Percentiles rank a stretch among this genome's conserved stretches.
phyloP scores from a whole-genome alignment of 2,888 invertebrate genomes.

The Elmis aenea region DNA sequence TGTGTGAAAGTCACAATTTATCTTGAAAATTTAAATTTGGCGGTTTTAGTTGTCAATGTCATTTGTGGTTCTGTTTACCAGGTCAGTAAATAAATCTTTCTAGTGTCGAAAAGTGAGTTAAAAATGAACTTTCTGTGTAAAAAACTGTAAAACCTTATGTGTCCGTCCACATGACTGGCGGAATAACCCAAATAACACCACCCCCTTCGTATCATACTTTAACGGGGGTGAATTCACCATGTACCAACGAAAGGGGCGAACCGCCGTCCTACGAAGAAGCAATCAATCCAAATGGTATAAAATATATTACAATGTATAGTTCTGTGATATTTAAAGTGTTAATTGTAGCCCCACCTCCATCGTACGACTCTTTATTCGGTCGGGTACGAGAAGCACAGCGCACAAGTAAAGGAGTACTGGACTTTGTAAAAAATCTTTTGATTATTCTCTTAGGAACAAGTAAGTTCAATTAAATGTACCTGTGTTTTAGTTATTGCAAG shows the following conservation, averaged over 20 bases:
- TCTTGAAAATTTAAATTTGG: no score
- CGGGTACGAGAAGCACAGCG: constrained; percentile 58
- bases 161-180: constrained; percentile 26
- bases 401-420: constrained; percentile 55
- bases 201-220: constrained; percentile 32
- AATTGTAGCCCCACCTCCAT: constrained; percentile 57
- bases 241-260: constrained; percentile 43
- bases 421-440: constrained; percentile 58
- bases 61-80: no score
- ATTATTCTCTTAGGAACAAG: constrained; percentile 59
- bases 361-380: constrained; percentile 64
- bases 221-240: constrained; percentile 23
- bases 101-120: no score
- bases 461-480: constrained; percentile 42
- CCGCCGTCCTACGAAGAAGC: constrained; percentile 61
- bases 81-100: no score
- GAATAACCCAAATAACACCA: constrained; percentile 23
- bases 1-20: no score
- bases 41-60: no score
- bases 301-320: background rate
- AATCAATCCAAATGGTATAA: constrained; percentile 56
- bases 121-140: no score
- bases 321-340: background rate
- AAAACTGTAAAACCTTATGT: no score
- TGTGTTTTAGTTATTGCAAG: constrained; percentile 3